Evolutionary conservation across 2,797 vertebrate species (phyloP).

Genomic region (Gallinago stenura): DNA sequence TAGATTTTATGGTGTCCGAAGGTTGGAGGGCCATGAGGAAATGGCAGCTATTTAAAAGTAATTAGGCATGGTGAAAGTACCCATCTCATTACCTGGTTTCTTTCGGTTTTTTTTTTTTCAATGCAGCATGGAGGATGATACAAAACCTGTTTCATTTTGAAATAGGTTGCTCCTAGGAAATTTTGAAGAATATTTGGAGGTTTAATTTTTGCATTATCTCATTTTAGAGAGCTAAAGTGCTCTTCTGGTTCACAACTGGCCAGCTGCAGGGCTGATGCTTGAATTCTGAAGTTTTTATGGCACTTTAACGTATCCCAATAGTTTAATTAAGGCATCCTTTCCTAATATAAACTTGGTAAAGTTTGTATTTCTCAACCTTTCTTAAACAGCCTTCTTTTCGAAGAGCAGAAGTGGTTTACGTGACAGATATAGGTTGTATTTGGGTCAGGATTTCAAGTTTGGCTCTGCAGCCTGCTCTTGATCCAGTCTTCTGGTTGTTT

Average conservation of each 20-base stretch:
- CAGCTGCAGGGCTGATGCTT: neutral
- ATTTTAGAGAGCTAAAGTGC: neutral
- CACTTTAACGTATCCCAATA: neutral
- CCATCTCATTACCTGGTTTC: neutral
- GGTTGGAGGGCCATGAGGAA: neutral
- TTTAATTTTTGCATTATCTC: neutral
- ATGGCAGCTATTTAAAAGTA: neutral
- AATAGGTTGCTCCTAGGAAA: neutral
- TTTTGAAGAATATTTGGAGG: neutral
- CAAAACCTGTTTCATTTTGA: neutral
- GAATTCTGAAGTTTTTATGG: neutral
- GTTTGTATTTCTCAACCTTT: neutral
- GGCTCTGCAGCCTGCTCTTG: neutral
- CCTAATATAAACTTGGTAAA: neutral
- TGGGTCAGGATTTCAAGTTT: neutral
- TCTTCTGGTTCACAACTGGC: neutral
- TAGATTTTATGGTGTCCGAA: neutral
- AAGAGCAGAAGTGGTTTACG: neutral
- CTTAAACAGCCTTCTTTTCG: neutral
- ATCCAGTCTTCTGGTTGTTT: neutral
- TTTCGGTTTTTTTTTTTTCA: neutral
- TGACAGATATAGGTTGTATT: neutral
- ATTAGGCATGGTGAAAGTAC: neutral
- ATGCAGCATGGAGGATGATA: neutral
- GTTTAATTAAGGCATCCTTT: neutral